Evolutionary conservation across 1,140 invertebrate species (phyloP).

Genomic region (Apis laboriosa): DNA sequence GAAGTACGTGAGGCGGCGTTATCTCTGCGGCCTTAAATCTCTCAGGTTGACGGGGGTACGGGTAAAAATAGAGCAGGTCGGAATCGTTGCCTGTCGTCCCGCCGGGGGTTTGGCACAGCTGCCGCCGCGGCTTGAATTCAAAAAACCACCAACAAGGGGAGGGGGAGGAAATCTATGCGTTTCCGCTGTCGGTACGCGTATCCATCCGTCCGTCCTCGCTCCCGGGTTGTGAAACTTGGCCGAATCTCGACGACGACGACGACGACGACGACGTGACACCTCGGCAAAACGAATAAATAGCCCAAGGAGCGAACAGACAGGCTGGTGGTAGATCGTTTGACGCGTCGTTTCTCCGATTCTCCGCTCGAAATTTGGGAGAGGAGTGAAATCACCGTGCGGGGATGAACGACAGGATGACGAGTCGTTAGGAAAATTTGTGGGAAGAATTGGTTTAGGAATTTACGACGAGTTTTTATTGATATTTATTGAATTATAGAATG

Average conservation of each 20-base stretch:
- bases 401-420: neutral
- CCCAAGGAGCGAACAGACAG: neutral
- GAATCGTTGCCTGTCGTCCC: conserved; percentile 40
- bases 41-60: conserved; percentile 52
- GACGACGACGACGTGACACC: conserved; percentile 23
- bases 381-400: too few species aligned
- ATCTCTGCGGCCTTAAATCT: conserved; percentile 66
- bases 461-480: too few species aligned
- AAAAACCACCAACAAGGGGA: conserved; percentile 44
- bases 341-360: conserved; percentile 2
- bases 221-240: conserved; percentile 21
- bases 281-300: conserved; percentile 42
- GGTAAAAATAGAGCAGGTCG: conserved; percentile 68
- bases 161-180: conserved; percentile 36
- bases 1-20: conserved; percentile 56
- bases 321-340: conserved; percentile 2
- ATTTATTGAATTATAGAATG: too few species aligned
- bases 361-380: conserved; percentile 9
- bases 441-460: too few species aligned
- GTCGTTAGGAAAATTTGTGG: neutral
- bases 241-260: neutral
- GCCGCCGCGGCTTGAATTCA: conserved; percentile 53
- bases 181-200: conserved; percentile 42
- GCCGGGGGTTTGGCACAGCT: conserved; percentile 48
- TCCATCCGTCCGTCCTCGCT: neutral